Conservation (phyloP, 2,888 invertebrate genomes). For the Pterostichus madidus region DNA sequence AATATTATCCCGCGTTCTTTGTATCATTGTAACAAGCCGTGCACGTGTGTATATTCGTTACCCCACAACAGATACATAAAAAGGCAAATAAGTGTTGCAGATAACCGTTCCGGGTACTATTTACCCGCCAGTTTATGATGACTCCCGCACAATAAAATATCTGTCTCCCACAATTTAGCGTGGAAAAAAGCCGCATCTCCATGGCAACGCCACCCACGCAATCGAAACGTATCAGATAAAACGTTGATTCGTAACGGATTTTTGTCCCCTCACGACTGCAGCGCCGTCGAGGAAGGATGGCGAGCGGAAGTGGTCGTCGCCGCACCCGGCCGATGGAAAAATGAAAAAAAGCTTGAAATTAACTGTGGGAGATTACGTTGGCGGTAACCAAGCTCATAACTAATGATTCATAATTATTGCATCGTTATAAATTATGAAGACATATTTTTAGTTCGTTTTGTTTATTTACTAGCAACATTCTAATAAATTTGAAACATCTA, state of each 20-base stretch:
- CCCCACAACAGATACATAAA: background rate
- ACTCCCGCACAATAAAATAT: constrained; percentile 54
- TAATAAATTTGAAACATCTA: no score
- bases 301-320: constrained; percentile 38
- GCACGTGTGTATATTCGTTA: background rate
- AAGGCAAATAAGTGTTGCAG: constrained; percentile 13
- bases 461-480: no score
- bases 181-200: constrained; percentile 37
- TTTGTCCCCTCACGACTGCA: constrained; percentile 33
- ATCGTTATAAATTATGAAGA: no score
- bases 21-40: background rate
- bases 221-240: constrained; percentile 60
- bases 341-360: background rate
- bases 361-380: background rate
- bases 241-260: constrained; percentile 64
- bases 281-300: constrained; percentile 7
- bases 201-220: constrained; percentile 66
- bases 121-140: constrained; percentile 1
- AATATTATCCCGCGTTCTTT: background rate
- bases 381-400: no score
- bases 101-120: background rate
- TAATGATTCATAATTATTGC: no score
- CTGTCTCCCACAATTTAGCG: constrained; percentile 61
- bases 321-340: background rate
- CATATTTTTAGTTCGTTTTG: no score